Evolutionary conservation across 2,888 invertebrate genomes (phyloP), one percentile per base, ranked within the genome.

Genomic region (Caenorhabditis doughertyi): DNA sequence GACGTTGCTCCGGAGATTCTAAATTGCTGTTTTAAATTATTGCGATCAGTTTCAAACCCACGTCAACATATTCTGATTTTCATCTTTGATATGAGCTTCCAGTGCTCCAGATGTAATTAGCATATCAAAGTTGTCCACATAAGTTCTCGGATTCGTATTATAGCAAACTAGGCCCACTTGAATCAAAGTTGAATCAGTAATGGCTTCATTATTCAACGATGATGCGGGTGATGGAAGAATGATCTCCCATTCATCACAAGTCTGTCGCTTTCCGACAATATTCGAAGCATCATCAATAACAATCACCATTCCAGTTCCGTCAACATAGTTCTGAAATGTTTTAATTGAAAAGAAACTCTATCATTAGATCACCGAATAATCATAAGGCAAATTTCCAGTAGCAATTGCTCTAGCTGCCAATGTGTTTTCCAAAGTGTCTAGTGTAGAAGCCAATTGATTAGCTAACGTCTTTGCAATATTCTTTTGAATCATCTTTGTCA

Each of bases 51-150:
- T 47, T 35, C 29, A 2, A 55, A 58, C 81, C 79, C 11, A 84
- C 84, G 44, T 18, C 2, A 85, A 72, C 18, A 72, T 55, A 11
- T 67, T 77, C 60, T 84, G 85, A 62, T 79, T 64, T 18, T 68
- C 27, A 55, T 84, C 79, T 29, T 88, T 88, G 25, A 89, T 65
- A 55, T 81, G 80, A 4, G 84, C 58, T 16, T 86, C 84, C 13
- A 89, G 51, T 23, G 85, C 85, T 51, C 87, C 88, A 0, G 87
- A 87, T 9, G 86, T 86, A 16, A 87, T 83, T 9, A 89, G 71
- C 42, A 79, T 68, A 18, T 81, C 80, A 23, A 84, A 85, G 68
- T 89, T 89, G 47, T 86, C 81, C n/a, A 83, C 82, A 53, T 84
- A 89, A 8, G 74, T 71, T 68, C 87, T 83, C n/a, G 87, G 87